Evolutionary conservation across 2,888 invertebrate genomes (phyloP), one percentile per base, ranked within the genome.

Genomic region (Melanotus villosus): DNA sequence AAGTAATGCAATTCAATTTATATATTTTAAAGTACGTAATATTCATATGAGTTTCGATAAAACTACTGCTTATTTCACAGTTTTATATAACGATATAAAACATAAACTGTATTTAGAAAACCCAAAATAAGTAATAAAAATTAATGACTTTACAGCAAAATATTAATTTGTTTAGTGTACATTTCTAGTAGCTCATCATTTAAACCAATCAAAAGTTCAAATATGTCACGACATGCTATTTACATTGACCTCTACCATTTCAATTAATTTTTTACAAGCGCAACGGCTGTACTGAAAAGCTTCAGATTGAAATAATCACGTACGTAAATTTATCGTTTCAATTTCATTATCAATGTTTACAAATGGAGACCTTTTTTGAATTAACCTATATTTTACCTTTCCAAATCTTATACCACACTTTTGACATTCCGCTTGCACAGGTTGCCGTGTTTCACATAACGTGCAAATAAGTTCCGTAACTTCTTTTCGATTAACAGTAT

Each of bases 401-500:
- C 94, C 95, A 84, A 95, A 95, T 45, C 90, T 85, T 7, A 92
- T 90, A 19, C 91, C 90, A 79, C 95, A 95, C 72, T 90, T 92
- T 79, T 91, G 89, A 79, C 95, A 95, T 67, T 90, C 90, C 0
- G 92, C 91, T 81, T 93, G 93, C 14, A 94, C 93, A 71, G 91
- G 90, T 81, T 96, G 96, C 71, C 92, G 85, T 6, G 91, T 93
- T 76, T 92, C 90, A 84, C 96, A 96, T 74, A 92, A 87, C 0
- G 92, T 90, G 83, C 96, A 96, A 75, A 94, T 92, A 65, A 97
- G 87, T 85, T 95, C 93, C 0, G 91, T 91, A 2, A 96, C 92
- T 54, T 92, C 91, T 82, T 94, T 93, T 65, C 96, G 88, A 84
- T 95, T 93, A 75, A 96, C 91, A 72, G 92, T 91, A 82, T 96